phyloP scores from a whole-genome alignment of 2,797 vertebrate genomes.

The Rhinichthys osculus region DNA sequence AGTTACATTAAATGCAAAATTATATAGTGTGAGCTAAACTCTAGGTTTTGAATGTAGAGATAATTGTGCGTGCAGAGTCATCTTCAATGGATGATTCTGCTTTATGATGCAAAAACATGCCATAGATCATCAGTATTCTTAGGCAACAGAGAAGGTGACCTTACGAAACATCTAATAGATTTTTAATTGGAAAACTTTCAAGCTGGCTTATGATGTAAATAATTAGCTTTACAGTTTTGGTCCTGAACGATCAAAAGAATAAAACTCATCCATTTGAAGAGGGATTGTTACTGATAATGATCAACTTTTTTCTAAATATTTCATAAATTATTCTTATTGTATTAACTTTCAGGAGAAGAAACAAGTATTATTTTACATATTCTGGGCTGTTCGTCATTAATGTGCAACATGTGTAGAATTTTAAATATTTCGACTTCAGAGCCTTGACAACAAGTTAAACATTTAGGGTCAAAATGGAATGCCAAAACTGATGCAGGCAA shows the following conservation, averaged over 20 bases:
- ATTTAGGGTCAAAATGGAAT: not conserved
- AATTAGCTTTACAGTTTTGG: slow-evolving; percentile 66
- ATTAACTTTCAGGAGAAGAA: not conserved
- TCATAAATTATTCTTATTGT: slow-evolving; percentile 2
- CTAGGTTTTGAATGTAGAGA: not conserved
- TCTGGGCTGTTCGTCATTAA: slow-evolving; percentile 2
- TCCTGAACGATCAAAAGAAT: slow-evolving; percentile 63
- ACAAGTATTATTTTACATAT: not conserved
- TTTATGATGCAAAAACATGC: slow-evolving; percentile 57
- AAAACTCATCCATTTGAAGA: slow-evolving; percentile 45
- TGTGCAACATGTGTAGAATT: slow-evolving; percentile 5
- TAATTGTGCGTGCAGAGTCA: not conserved
- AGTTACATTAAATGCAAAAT: slow-evolving; percentile 35
- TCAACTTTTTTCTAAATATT: not conserved
- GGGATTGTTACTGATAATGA: slow-evolving; percentile 15
- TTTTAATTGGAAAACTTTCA: slow-evolving; percentile 74
- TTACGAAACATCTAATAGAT: slow-evolving; percentile 71
- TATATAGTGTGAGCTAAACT: not conserved
- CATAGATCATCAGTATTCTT: slow-evolving; percentile 59
- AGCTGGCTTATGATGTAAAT: slow-evolving; percentile 65
- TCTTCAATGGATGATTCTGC: slow-evolving; percentile 23
- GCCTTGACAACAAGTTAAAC: not conserved
- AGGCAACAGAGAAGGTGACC: slow-evolving; percentile 64
- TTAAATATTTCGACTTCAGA: not conserved
- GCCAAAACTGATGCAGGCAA: not conserved